These are phyloP conservation scores for Peromyscus californicus DNA, from an alignment of 2,113 vertebrate genomes.

Conservation along the genomic window DNA sequence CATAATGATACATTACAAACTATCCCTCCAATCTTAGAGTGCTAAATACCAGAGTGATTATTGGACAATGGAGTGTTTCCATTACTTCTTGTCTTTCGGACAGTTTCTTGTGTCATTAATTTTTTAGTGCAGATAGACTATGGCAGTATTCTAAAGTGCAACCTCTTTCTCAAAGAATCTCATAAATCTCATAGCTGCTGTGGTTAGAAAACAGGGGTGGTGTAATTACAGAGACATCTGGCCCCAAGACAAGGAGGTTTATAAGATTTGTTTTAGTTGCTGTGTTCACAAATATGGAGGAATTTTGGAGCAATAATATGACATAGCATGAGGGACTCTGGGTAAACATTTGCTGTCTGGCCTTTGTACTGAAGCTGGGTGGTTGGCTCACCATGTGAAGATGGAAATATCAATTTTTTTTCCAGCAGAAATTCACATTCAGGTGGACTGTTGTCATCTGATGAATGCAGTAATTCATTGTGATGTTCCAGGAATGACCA, in stretches of 20 bases:
- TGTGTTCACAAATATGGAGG: not conserved
- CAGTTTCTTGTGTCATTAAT: constrained; percentile 67
- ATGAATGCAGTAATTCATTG: not conserved
- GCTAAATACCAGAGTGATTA: constrained; percentile 79
- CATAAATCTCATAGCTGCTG: constrained; percentile 60
- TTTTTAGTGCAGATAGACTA: constrained; percentile 54
- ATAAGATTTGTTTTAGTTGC: not conserved
- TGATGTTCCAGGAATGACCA: not conserved
- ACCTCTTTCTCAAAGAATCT: constrained; percentile 38
- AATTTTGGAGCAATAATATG: not conserved
- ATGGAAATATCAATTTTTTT: not conserved
- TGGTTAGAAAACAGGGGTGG: constrained; percentile 30
- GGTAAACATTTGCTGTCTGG: not conserved
- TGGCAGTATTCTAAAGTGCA: constrained; percentile 78
- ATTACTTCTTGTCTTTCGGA: constrained; percentile 79
- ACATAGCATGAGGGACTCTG: not conserved
- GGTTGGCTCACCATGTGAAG: not conserved
- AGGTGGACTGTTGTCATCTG: not conserved
- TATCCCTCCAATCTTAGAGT: constrained; percentile 69
- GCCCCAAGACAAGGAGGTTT: constrained; percentile 8
- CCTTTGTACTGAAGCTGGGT: not conserved
- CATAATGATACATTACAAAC: constrained; percentile 74
- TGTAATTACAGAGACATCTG: constrained; percentile 62
- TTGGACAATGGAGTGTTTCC: constrained; percentile 48
- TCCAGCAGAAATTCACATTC: not conserved